Conservation (phyloP, 2,113 vertebrate genomes). For the Bostrychus sinensis region DNA sequence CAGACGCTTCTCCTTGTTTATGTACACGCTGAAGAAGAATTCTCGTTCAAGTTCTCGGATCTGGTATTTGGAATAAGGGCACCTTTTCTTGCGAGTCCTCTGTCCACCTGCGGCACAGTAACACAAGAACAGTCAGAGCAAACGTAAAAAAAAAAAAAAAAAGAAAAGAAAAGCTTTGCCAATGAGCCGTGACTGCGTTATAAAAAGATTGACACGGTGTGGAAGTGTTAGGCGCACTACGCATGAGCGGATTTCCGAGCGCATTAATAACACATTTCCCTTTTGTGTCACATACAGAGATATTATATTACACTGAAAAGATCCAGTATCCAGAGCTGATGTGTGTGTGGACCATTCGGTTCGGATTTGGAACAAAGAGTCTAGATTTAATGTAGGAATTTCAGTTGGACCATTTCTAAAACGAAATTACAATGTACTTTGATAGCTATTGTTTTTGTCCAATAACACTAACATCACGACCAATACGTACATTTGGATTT, state of each 20-base stretch:
- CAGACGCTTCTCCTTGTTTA: conserved; percentile 98
- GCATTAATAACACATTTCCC: conserved; percentile 44
- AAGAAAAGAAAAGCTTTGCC: conserved; percentile 42
- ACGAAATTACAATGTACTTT: too few species aligned
- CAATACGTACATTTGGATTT: too few species aligned
- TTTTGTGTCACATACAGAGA: conserved; percentile 34
- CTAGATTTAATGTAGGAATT: too few species aligned
- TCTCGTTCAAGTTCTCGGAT: conserved; percentile 96
- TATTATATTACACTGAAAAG: conserved; percentile 37
- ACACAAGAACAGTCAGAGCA: conserved; percentile 36
- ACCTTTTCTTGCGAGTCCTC: conserved; percentile 94
- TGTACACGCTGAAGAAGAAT: conserved; percentile 99
- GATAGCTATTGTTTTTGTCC: too few species aligned
- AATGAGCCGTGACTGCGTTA: conserved; percentile 38
- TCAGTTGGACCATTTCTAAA: conserved; percentile 3
- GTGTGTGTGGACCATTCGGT: conserved; percentile 30
- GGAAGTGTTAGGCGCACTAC: conserved; percentile 26
- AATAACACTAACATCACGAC: too few species aligned
- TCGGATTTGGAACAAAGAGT: conserved; percentile 28
- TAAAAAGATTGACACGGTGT: conserved; percentile 37
- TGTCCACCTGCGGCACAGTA: conserved; percentile 85
- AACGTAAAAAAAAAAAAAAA: too few species aligned
- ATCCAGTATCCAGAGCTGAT: conserved; percentile 24
- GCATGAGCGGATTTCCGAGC: conserved; percentile 45
- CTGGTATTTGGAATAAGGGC: conserved; percentile 97